Base-by-base conservation (phyloP, 2,888 invertebrate species). In the Dione vanillae region DNA sequence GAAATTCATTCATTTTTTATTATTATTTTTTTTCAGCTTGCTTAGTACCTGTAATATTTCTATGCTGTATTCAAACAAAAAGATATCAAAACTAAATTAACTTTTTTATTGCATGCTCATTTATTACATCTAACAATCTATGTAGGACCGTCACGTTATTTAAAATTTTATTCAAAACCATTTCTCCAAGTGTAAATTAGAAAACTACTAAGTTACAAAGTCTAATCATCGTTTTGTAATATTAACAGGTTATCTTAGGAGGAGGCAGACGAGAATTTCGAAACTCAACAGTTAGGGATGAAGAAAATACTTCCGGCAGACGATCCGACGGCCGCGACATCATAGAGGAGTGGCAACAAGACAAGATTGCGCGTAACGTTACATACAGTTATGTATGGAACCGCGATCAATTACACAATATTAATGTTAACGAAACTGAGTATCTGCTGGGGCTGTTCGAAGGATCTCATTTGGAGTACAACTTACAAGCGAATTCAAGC, bases 261-360 rank as follows among this genome's bases (percentile, higher is more conserved):
- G 97, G 97, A 0, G 97, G 97, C 0, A 90, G 96, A 14, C 86
- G 89, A 0, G 94, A 95, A 71, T 95, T 97, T 78, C 79, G 95
- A 12, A 59, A 59, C 27, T 95, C 96, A 0, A 93, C 89, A n/a
- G 85, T 81, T 0, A 75, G 81, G 16, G 96, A 95, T 82, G 94
- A 90, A 51, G 94, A 94, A 71, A 92, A 93, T 5, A 78, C 85
- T 1, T 68, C 43, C 0, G 94, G 95, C 0, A 79, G 81, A 19
- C 83, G 95, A 64, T 67, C 83, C 14, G 96, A 97, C 81, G 95
- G 94, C 0, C 87, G 92, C 11, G 94, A 97, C 85, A 88, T 96
- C 64, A 95, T 96, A 61, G 87, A 94, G 27, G 94, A 94, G 71
- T 97, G 97, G 97, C 85, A 92, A 76, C 77, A 83, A 1, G 90